A percentile compares a stretch with the other conserved stretches of the same genome.
Conservation (phyloP, 2,113 vertebrate genomes). For the Paratilapia polleni region DNA sequence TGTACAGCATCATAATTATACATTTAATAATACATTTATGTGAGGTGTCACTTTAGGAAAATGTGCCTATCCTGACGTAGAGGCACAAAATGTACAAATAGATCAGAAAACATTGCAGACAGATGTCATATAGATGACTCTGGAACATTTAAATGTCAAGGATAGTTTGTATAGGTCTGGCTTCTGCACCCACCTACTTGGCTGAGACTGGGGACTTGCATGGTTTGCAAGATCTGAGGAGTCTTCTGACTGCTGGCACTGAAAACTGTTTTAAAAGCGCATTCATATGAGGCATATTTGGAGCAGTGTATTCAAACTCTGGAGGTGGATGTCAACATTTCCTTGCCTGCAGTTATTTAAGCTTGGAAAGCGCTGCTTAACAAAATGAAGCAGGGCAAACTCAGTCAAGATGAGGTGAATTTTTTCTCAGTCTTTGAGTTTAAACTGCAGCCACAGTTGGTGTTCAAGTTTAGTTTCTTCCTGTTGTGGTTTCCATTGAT, state of each 20-base stretch:
- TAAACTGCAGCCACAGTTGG: not conserved
- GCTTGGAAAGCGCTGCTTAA: not conserved
- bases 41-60: not conserved
- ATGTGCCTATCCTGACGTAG: not conserved
- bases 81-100: not conserved
- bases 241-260: not conserved
- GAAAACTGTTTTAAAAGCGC: not conserved
- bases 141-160: not conserved
- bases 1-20: not conserved
- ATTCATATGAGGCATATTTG: not conserved
- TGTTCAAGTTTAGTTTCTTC: not conserved
- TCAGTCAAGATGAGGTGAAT: not conserved
- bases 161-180: not conserved
- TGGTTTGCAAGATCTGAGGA: not conserved
- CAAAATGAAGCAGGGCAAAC: not conserved
- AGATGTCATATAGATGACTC: not conserved
- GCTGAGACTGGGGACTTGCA: not conserved
- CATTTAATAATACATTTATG: not conserved
- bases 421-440: not conserved
- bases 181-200: slow-evolving; percentile 1
- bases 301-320: slow-evolving; percentile 6
- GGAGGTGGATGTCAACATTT: slow-evolving; percentile 15
- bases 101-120: not conserved
- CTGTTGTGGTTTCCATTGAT: not conserved
- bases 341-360: not conserved